These are phyloP conservation scores for Argyrosomus regius DNA, from an alignment of 2,797 vertebrate genomes.

Conservation along the genomic window DNA sequence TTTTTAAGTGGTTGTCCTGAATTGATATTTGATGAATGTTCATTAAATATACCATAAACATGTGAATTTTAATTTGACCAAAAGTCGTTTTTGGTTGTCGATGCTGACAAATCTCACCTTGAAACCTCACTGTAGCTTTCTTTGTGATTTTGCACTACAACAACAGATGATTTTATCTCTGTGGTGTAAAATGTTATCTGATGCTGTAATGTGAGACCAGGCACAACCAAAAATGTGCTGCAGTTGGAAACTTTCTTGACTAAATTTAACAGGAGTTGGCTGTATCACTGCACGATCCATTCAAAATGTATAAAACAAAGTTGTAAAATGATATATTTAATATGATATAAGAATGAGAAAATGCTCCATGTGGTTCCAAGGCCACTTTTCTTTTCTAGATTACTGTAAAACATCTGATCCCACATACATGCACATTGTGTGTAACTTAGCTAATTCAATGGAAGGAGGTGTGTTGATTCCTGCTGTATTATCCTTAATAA, in stretches of 20 bases:
- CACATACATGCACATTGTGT: neutral
- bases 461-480: constrained; percentile 11
- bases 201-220: neutral
- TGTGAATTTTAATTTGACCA: constrained; percentile 9
- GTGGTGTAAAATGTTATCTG: constrained; percentile 11
- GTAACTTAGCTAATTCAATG: constrained; percentile 10
- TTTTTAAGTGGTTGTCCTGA: neutral
- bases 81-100: neutral
- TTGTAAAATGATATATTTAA: neutral
- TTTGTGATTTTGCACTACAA: neutral
- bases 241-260: neutral
- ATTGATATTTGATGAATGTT: constrained; percentile 13
- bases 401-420: neutral
- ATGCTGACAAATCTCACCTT: constrained; percentile 43
- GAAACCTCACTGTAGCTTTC: constrained; percentile 31
- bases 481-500: constrained; percentile 58
- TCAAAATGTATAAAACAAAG: neutral
- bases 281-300: neutral
- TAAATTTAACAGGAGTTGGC: neutral
- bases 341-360: neutral
- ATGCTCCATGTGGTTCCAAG: neutral
- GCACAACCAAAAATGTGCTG: neutral
- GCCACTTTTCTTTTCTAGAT: neutral
- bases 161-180: constrained; percentile 13
- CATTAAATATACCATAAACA: neutral